phyloP scores from a whole-genome alignment of 2,797 vertebrate species.

The Cossypha caffra region DNA sequence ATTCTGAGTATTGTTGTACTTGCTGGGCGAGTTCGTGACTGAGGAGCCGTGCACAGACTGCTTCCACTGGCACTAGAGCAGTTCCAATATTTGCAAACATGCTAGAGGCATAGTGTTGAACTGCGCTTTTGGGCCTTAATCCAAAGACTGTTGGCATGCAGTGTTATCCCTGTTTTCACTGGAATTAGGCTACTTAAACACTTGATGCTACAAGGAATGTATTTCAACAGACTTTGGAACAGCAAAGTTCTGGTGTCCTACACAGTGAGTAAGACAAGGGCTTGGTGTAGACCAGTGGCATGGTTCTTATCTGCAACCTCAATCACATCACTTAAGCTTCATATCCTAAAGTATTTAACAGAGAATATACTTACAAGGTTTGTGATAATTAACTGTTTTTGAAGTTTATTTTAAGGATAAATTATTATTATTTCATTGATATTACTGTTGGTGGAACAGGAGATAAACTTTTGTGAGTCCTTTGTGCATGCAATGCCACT shows the following conservation, averaged over 20 bases:
- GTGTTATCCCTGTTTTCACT: not conserved
- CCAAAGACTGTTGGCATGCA: not conserved
- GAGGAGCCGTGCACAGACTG: not conserved
- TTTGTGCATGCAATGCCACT: not conserved
- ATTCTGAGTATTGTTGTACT: not conserved
- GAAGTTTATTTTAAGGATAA: not conserved
- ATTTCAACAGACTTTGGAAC: not conserved
- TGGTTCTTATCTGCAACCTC: not conserved
- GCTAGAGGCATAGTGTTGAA: not conserved
- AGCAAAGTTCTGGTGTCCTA: not conserved
- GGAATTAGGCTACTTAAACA: not conserved
- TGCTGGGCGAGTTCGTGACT: not conserved
- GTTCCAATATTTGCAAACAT: accelerated
- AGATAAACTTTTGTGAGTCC: not conserved
- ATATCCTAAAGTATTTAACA: not conserved
- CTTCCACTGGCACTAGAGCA: not conserved
- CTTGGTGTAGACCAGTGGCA: not conserved
- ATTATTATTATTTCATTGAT: not conserved
- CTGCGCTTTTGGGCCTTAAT: not conserved
- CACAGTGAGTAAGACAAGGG: not conserved
- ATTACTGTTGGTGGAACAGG: not conserved
- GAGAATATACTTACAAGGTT: not conserved
- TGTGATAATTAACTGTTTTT: not conserved
- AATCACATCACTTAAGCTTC: not conserved
- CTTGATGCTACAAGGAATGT: not conserved